phyloP scores from a whole-genome alignment of 2,888 invertebrate species.

The Phengaris arion region DNA sequence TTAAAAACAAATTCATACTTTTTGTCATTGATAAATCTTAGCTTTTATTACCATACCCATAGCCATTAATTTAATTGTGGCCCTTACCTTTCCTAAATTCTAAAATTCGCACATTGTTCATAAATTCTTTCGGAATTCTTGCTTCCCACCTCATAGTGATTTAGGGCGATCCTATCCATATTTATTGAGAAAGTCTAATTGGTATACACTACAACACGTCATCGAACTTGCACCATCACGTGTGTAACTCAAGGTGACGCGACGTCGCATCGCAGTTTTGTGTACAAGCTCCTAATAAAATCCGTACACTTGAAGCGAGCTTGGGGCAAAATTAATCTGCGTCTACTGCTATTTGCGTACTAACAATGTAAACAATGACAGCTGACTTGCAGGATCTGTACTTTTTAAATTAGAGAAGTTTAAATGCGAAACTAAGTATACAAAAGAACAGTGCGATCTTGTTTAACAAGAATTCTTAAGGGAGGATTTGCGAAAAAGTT shows the following conservation, averaged over 20 bases:
- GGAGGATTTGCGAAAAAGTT: constrained; percentile 61
- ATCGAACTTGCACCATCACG: too few species aligned
- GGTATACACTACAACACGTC: too few species aligned
- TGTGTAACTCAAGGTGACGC: too few species aligned
- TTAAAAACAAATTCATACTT: background rate
- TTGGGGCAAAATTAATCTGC: background rate
- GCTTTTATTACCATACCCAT: background rate
- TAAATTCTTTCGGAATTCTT: background rate
- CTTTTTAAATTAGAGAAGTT: constrained; percentile 52
- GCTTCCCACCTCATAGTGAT: background rate
- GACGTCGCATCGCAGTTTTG: too few species aligned
- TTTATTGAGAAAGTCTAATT: too few species aligned
- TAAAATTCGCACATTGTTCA: background rate
- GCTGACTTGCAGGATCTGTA: constrained; percentile 25
- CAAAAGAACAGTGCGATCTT: constrained; percentile 61
- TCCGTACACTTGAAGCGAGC: background rate
- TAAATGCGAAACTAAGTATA: constrained; percentile 45
- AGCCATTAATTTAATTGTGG: background rate
- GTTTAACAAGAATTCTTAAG: constrained; percentile 59
- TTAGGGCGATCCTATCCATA: background rate
- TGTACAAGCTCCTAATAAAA: too few species aligned
- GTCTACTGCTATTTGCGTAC: constrained; percentile 12
- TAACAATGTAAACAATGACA: constrained; percentile 46
- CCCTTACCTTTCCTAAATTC: background rate
- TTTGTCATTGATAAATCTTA: background rate